These are phyloP conservation scores for Arizona elegans DNA, from an alignment of 2,113 vertebrate species.

Conservation along the genomic window DNA sequence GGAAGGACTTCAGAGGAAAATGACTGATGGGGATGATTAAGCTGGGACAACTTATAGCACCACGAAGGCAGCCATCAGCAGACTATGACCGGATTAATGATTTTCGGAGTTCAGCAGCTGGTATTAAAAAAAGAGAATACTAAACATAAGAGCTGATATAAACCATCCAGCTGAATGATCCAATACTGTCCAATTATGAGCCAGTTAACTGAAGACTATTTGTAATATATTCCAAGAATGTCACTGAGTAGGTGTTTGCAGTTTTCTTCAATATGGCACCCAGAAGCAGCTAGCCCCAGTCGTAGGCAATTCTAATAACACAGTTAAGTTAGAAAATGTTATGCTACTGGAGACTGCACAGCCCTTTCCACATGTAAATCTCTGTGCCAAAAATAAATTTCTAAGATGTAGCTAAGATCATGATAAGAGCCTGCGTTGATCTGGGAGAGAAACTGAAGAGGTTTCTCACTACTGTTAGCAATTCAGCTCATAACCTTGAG, in stretches of 20 bases:
- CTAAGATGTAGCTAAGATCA: not conserved
- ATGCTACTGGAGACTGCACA: not conserved
- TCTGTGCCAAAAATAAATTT: not conserved
- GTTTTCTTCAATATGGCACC: not conserved
- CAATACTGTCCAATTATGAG: not conserved
- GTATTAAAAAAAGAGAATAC: not conserved
- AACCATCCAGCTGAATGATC: not conserved
- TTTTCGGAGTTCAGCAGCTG: not conserved
- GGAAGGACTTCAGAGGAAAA: not conserved
- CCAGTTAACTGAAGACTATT: not conserved
- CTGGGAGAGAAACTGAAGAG: not conserved
- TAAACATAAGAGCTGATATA: not conserved
- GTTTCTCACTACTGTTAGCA: not conserved
- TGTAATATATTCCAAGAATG: not conserved
- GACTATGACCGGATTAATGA: not conserved
- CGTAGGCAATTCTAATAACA: not conserved
- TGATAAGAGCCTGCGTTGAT: not conserved
- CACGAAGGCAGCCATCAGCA: not conserved
- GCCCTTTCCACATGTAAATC: not conserved
- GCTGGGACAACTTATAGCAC: not conserved
- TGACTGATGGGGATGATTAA: not conserved
- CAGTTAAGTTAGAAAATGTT: not conserved
- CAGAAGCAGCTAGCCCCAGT: not conserved
- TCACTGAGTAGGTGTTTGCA: not conserved
- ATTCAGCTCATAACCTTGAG: not conserved